A percentile compares a stretch with the other conserved stretches of the same genome.
Evolutionary conservation across 2,888 invertebrate species (phyloP).

Genomic region (Proisotoma minuta): DNA sequence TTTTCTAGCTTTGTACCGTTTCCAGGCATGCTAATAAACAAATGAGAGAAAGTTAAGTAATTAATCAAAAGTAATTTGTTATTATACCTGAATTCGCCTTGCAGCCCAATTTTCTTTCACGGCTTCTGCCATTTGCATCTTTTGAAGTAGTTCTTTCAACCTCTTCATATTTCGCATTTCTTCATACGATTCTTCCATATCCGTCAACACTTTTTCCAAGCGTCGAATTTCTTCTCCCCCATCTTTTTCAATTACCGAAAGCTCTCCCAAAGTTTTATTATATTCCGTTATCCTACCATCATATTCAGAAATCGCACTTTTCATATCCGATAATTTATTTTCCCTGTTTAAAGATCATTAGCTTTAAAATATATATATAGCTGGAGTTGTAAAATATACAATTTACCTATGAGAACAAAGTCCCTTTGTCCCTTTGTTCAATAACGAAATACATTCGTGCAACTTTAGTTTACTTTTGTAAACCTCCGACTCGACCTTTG

Average conservation of each 20-base stretch:
- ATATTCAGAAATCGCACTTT: constrained; percentile 28
- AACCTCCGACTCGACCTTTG: too few species aligned
- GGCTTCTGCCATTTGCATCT: constrained; percentile 37
- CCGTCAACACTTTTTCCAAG: constrained; percentile 25
- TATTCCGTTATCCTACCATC: constrained; percentile 26
- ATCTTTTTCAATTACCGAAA: constrained; percentile 16
- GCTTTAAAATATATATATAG: constrained; percentile 9
- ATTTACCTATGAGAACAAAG: not conserved
- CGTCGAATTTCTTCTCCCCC: constrained; percentile 12
- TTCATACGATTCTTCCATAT: constrained; percentile 35
- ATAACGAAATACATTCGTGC: too few species aligned
- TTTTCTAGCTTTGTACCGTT: constrained; percentile 20
- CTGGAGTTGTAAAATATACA: not conserved
- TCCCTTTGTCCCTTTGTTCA: too few species aligned
- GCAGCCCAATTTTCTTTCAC: constrained; percentile 41
- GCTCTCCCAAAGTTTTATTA: constrained; percentile 33
- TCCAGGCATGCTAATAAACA: constrained; percentile 25
- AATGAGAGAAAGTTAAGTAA: not conserved
- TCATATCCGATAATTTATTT: constrained; percentile 20
- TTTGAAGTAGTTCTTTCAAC: constrained; percentile 30
- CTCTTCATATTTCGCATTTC: constrained; percentile 38
- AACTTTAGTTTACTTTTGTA: too few species aligned
- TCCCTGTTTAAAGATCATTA: not conserved
- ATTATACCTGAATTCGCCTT: constrained; percentile 38
- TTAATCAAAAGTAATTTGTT: constrained; percentile 6